A percentile compares a stretch with the other conserved stretches of the same genome.
Evolutionary conservation across 2,888 invertebrate species (phyloP).

Genomic region (Clostera curtula): DNA sequence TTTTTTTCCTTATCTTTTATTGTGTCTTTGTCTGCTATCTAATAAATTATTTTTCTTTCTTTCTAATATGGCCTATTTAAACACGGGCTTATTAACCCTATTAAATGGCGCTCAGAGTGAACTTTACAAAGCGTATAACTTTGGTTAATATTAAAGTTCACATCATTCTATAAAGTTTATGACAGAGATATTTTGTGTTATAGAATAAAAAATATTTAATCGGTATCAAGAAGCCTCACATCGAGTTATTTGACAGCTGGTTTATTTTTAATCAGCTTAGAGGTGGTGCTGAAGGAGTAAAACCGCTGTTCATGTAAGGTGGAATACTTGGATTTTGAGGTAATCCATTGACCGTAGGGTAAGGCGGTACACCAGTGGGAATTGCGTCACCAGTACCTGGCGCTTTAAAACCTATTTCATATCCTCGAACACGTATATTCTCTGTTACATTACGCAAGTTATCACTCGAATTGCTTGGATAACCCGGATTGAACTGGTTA

Average conservation of each 20-base stretch:
- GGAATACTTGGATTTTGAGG: not conserved
- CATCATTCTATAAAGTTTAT: too few relatives aligned
- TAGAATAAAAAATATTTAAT: not conserved
- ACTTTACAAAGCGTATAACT: too few relatives aligned
- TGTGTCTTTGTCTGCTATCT: too few relatives aligned
- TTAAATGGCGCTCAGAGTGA: too few relatives aligned
- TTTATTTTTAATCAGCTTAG: conserved; percentile 3
- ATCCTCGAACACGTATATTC: conserved; percentile 7
- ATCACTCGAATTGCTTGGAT: conserved; percentile 7
- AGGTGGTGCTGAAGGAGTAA: conserved; percentile 13
- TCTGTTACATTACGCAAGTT: conserved; percentile 3
- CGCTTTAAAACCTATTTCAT: conserved; percentile 11
- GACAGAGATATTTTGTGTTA: too few relatives aligned
- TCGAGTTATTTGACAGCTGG: too few relatives aligned
- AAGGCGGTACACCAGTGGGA: conserved; percentile 1
- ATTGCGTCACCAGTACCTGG: conserved; percentile 1
- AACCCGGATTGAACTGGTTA: conserved; percentile 4
- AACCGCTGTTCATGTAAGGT: conserved; percentile 3
- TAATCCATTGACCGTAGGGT: conserved; percentile 4
- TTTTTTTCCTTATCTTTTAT: too few relatives aligned
- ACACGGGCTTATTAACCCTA: too few relatives aligned
- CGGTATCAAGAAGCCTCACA: not conserved
- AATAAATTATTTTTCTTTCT: too few relatives aligned
- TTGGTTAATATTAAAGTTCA: too few relatives aligned
- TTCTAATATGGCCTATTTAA: too few relatives aligned